Evolutionary conservation across 2,797 vertebrate genomes (phyloP), one percentile per base, ranked within the genome.

Genomic region (Nasua narica): DNA sequence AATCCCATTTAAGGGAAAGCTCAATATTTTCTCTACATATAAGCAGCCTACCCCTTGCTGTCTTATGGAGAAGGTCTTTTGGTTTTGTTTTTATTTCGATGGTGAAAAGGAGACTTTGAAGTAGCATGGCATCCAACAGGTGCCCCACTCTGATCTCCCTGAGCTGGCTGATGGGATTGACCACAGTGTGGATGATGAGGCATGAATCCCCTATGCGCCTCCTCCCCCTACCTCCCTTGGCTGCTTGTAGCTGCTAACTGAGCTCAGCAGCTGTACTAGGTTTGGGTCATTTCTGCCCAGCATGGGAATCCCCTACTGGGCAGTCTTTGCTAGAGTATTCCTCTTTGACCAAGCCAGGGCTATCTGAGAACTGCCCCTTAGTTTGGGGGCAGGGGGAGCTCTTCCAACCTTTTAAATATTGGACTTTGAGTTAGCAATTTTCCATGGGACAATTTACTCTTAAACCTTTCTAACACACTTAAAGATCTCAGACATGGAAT

Each of bases 181-280:
- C 29, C 5, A 0, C 25, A 13, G 50, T 15, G 48, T 43, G 23
- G 43, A 43, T 23, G 4, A 46, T 8, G 72, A 62, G 15, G 35
- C n/a, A 7, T 27, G 4, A 1, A 12, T 84, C n/a, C 32, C 7
- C 27, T 0, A 3, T 10, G 3, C 21, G 2, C 56, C 25, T 9
- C 25, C 10, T 58, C 56, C 25, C 25, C 10, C 25, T 10, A 27
- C 56, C 25, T 43, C 43, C 7, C 56, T 5, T 18, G 9, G 43
- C n/a, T 40, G 43, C 43, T 14, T 7, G 29, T 21, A n/a, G 79
- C 29, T n/a, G 5, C 7, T 50, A 11, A 29, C 56, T 67, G 54
- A 37, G 25, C 54, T 16, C 2, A 43, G 19, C 77, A 58, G 77
- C 54, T 16, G 37, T 4, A 0, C 54, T 21, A 50, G 37, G 65